Conservation (phyloP, 1,140 invertebrate genomes). For the Neodiprion pinetum region DNA sequence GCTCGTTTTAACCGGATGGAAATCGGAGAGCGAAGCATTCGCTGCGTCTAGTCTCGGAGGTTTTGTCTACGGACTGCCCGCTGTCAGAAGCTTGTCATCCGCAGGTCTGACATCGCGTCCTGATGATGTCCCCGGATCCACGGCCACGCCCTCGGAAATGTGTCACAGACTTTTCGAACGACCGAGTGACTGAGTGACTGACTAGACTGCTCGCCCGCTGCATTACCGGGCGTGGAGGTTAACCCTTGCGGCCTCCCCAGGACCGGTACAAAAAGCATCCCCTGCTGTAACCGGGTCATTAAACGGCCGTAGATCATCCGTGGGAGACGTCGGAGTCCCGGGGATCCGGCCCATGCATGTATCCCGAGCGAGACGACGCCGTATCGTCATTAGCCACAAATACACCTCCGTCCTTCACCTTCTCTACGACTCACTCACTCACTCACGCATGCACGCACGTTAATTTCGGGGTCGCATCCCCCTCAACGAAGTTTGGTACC, state of each 20-base stretch:
- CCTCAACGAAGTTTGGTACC: not conserved
- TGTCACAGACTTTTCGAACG: constrained; percentile 3
- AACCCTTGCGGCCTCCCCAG: constrained; percentile 2
- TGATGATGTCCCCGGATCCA: not conserved
- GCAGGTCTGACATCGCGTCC: not conserved
- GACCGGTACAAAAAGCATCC: constrained; percentile 36
- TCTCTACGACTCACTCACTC: too few species aligned
- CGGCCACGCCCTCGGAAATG: not conserved
- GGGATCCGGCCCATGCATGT: not conserved
- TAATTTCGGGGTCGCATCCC: not conserved
- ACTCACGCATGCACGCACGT: not conserved
- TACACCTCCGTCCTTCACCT: not conserved
- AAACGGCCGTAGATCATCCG: constrained; percentile 49
- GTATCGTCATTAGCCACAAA: constrained; percentile 16
- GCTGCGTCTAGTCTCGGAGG: too few species aligned
- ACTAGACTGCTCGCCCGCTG: not conserved
- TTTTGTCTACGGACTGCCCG: not conserved
- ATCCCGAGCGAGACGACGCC: not conserved
- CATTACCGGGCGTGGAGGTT: constrained; percentile 1
- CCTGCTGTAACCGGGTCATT: constrained; percentile 42
- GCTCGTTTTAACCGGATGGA: too few species aligned
- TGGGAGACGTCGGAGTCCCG: constrained; percentile 28
- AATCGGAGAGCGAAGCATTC: too few species aligned
- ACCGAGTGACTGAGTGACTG: constrained; percentile 6
- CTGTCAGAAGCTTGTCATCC: not conserved